Conservation (phyloP, 1,140 invertebrate species). For the Drosophila arawakana region DNA sequence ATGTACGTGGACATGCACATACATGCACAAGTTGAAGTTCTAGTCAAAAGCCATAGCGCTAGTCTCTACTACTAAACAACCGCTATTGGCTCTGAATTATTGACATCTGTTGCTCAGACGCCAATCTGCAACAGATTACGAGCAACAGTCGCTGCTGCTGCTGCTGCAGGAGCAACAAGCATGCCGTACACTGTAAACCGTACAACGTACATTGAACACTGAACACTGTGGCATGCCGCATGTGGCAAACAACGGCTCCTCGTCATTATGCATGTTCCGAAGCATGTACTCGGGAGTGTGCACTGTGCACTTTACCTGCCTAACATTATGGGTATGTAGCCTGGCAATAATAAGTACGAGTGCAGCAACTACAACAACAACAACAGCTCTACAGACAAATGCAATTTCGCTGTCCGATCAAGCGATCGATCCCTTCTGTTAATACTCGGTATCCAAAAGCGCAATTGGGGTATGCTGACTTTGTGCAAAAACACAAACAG, state of each 20-base stretch:
- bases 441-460: background rate
- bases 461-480: background rate
- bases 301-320: constrained; percentile 48
- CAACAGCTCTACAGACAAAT: constrained; percentile 59
- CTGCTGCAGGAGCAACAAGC: constrained; percentile 26
- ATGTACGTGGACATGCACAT: background rate
- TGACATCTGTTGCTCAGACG: constrained; percentile 73
- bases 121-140: constrained; percentile 70
- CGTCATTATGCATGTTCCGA: constrained; percentile 49
- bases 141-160: constrained; percentile 51
- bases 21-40: constrained; percentile 2
- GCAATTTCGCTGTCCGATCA: constrained; percentile 74
- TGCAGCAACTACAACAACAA: constrained; percentile 13
- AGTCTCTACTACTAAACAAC: constrained; percentile 30
- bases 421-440: constrained; percentile 68
- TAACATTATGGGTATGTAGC: constrained; percentile 40
- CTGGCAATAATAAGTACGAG: constrained; percentile 48
- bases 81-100: constrained; percentile 73
- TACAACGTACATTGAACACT: constrained; percentile 16
- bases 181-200: background rate
- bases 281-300: constrained; percentile 31
- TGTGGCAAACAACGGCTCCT: constrained; percentile 32
- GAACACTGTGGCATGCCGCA: constrained; percentile 14
- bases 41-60: constrained; percentile 11
- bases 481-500: background rate